Conservation (phyloP, 2,113 vertebrate genomes). For the Monarcha castaneiventris region DNA sequence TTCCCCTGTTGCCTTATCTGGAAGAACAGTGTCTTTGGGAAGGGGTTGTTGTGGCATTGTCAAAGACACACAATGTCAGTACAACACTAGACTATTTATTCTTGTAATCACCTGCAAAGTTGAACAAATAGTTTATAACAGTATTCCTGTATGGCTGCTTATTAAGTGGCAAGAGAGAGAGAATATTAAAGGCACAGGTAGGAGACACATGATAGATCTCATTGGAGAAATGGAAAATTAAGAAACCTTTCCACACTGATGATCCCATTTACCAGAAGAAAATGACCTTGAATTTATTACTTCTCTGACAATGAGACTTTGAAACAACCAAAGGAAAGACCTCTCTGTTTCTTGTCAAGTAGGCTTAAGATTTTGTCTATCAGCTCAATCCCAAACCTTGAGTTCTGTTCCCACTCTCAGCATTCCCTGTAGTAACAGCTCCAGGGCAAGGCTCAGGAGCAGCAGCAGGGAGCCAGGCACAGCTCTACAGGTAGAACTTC, state of each 20-base stretch:
- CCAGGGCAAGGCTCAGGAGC: neutral
- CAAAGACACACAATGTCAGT: neutral
- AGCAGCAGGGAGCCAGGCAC: neutral
- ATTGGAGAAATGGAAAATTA: neutral
- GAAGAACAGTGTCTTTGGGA: neutral
- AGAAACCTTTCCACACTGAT: neutral
- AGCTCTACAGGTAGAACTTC: rapidly evolving
- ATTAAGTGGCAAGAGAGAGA: neutral
- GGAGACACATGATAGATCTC: neutral
- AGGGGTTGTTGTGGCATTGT: neutral
- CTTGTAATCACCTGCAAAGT: neutral
- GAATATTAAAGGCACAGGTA: neutral
- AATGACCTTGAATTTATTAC: neutral
- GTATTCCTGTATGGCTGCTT: too few relatives aligned
- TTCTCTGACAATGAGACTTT: neutral
- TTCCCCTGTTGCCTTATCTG: neutral
- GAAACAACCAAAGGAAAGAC: neutral
- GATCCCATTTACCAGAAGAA: neutral
- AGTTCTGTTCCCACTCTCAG: neutral
- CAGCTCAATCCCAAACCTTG: neutral
- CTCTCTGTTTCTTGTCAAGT: neutral
- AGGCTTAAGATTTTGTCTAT: neutral
- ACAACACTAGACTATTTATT: neutral
- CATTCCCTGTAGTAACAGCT: neutral
- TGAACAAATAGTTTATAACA: conserved; percentile 4